Evolutionary conservation across 92 coral and sea anemone genomes (phyloP), one percentile per base, ranked within the genome.

Genomic region (Scolanthus callimorphus): DNA sequence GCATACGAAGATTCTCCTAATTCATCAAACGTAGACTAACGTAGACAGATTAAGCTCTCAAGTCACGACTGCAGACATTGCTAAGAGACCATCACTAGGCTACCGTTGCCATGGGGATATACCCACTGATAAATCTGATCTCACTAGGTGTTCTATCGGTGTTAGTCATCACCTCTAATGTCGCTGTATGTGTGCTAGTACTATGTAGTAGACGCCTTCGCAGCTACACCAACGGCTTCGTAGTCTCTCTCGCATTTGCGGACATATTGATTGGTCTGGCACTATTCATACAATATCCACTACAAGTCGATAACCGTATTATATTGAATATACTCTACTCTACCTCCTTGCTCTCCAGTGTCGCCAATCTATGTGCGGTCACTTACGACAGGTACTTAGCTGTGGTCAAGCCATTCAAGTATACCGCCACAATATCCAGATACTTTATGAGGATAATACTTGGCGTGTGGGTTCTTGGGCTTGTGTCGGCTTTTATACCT

Each of bases 221-320:
- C 37, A 73, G 74, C 2, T 73, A 64, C 31, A 73, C 80, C 13
- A 73, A 73, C 54, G 74, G 74, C 10, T 63, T 73, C 37, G 80
- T 73, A 0, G 80, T 73, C 22, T 73, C 80, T 25, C 66, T 73
- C 11, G 80, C 80, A 25, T 56, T 73, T 28, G 57, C 74, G 38
- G 80, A 73, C 29, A 31, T 64, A 20, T 47, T 73, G 28, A 73
- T 73, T 38, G 80, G 80, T 19, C 54, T 71, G 20, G 56, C 64
- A 4, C 34, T 73, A 11, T 46, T 46, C 22, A 54, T 73, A 15
- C 80, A 71, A 15, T 60, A 61, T 39, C 26, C 52, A 28, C 30
- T 73, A 11, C 17, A 44, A 0, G 15, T 30, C 17, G 64, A 58
- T 1, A 51, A 31, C 29, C 64, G 74, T 1, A 20, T 41, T 12